Evolutionary conservation across 2,797 vertebrate genomes (phyloP), one percentile per base, ranked within the genome.

Genomic region (Synaphobranchus kaupii): DNA sequence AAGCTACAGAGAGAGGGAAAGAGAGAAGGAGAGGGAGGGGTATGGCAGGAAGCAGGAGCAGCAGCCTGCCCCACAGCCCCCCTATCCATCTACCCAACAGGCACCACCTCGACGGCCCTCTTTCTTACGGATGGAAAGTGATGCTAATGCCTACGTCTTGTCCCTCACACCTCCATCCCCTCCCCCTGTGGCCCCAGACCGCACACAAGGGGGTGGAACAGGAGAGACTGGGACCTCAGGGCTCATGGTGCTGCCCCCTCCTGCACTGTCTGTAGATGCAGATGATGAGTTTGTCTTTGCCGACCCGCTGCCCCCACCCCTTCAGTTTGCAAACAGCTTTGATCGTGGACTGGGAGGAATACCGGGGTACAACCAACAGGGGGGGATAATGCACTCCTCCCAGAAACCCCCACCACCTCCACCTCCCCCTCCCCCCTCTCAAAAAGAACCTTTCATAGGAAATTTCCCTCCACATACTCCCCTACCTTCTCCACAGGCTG

Each of bases 251-350:
- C 93, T 98, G 83, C 98, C 98, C 81, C 98, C 98, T 2, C 98
- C 98, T 0, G 97, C 97, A 52, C 97, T 97, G 0, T 98, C 98
- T 58, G 96, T 98, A 90, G 98, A 99, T 31, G 95, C 92, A 86
- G 97, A 98, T 0, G 98, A 98, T 20, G 98, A 99, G 83, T 98
- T 98, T 93, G 96, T 99, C 56, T 98, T 98, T 85, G 97, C 91
- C 1, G 98, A 99, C 76, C 98, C 98, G 0, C 94, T 98, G 87
- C 98, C 98, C 0, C 98, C 98, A 3, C 98, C 98, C 0, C 88
- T 99, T 63, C 97, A 98, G 90, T 98, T 99, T 93, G 97, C 98
- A 84, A 99, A 99, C 83, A 98, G 98, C 88, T 96, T 96, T 3
- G 97, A 97, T 83, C 93, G 94, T 31, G 86, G 89, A 87, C 82